Percentiles rank a stretch among this genome's conserved stretches.
Conservation (phyloP, 2,113 vertebrate species). For the Haemorhous mexicanus region DNA sequence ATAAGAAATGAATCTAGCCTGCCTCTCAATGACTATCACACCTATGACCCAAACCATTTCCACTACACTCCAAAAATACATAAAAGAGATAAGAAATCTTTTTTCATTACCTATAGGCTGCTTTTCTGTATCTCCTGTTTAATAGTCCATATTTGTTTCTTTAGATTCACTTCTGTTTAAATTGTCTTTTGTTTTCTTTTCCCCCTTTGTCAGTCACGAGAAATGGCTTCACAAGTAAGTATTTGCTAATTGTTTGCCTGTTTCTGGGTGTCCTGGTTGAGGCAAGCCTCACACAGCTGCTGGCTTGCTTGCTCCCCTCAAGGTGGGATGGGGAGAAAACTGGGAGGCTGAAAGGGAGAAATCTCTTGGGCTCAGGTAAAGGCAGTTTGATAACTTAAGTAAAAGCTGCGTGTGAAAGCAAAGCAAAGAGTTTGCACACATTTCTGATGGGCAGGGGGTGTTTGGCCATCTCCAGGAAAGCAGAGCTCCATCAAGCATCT, state of each 20-base stretch:
- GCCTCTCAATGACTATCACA: background rate
- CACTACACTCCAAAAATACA: background rate
- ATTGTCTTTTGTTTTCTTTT: conserved; percentile 63
- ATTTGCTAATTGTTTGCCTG: conserved; percentile 34
- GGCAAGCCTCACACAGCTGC: background rate
- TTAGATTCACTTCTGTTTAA: conserved; percentile 53
- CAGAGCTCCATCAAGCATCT: background rate
- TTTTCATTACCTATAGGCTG: background rate
- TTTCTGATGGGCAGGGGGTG: background rate
- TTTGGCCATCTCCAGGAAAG: background rate
- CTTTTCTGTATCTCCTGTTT: background rate
- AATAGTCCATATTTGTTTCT: background rate
- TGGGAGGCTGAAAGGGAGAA: background rate
- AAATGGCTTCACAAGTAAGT: conserved; percentile 80
- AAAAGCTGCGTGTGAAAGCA: background rate
- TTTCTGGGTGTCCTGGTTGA: background rate
- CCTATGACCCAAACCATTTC: background rate
- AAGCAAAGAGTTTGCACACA: background rate
- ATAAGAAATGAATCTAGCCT: background rate
- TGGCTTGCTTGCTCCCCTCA: fast-evolving
- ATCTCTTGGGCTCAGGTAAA: background rate
- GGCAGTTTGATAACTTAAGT: background rate
- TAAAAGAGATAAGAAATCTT: fast-evolving
- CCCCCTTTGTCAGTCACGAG: conserved; percentile 70
- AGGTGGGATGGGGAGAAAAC: background rate